A percentile compares a stretch with the other conserved stretches of the same genome.
phyloP scores from a whole-genome alignment of 1,140 invertebrate species.

The honey bee (Apis mellifera) region DNA sequence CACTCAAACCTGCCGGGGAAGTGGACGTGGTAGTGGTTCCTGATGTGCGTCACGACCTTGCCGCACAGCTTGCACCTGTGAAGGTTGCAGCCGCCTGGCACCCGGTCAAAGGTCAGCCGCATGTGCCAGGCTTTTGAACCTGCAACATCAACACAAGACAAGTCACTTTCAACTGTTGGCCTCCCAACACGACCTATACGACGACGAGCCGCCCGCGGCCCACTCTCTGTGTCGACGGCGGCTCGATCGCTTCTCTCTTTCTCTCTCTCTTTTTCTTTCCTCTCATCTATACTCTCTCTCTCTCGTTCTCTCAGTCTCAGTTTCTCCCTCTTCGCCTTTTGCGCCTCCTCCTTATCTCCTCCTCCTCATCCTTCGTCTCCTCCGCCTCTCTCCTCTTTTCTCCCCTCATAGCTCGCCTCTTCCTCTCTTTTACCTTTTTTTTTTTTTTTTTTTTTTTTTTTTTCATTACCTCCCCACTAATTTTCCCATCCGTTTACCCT shows the following conservation, averaged over 20 bases:
- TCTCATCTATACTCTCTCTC: constrained; percentile 39
- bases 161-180: constrained; percentile 80
- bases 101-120: constrained; percentile 93
- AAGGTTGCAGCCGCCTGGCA: constrained; percentile 93
- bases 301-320: constrained; percentile 33
- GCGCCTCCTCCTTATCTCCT: background rate
- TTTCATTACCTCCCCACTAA: constrained; percentile 10
- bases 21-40: constrained; percentile 95
- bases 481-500: constrained; percentile 24
- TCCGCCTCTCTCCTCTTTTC: background rate
- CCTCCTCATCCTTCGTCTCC: background rate
- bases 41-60: constrained; percentile 94
- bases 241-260: constrained; percentile 54
- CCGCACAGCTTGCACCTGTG: constrained; percentile 95
- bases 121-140: constrained; percentile 95
- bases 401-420: background rate
- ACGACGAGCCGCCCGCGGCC: constrained; percentile 65
- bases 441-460: background rate
- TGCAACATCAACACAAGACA: constrained; percentile 88
- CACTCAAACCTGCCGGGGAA: constrained; percentile 94
- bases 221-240: constrained; percentile 48
- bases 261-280: constrained; percentile 49
- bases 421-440: constrained; percentile 2
- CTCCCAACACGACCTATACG: constrained; percentile 68
- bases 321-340: constrained; percentile 30